Evolutionary conservation across 2,888 invertebrate species (phyloP).

Genomic region (Prosapia bicincta): DNA sequence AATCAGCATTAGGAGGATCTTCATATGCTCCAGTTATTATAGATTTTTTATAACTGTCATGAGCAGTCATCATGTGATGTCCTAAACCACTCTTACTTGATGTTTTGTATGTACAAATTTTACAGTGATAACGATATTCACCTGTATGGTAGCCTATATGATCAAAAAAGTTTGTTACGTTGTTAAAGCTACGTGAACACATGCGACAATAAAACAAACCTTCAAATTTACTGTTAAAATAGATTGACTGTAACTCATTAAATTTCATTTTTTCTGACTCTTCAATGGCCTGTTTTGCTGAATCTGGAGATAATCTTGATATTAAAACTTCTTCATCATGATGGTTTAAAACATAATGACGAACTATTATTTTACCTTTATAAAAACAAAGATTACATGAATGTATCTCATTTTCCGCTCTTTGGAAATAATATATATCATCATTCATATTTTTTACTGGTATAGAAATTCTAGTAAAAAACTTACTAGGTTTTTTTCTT

Average conservation of each 20-base stretch:
- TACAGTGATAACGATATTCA: constrained; percentile 67
- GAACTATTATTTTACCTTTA: constrained; percentile 57
- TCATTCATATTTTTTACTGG: background rate
- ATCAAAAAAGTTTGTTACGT: constrained; percentile 57
- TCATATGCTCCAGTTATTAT: background rate
- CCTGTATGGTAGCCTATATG: constrained; percentile 76
- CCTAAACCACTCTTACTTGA: constrained; percentile 28
- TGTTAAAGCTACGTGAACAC: constrained; percentile 4
- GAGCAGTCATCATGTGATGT: constrained; percentile 42
- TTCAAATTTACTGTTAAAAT: background rate
- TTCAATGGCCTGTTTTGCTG: constrained; percentile 54
- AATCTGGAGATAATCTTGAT: constrained; percentile 54
- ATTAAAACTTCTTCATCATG: constrained; percentile 61
- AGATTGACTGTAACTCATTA: background rate
- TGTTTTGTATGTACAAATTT: constrained; percentile 50
- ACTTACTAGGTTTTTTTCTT: too few relatives aligned
- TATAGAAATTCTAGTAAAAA: too few relatives aligned
- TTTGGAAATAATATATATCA: constrained; percentile 25
- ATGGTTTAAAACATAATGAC: constrained; percentile 63
- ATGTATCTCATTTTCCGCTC: background rate
- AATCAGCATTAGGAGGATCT: background rate
- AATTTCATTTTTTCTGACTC: constrained; percentile 46
- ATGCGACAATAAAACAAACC: constrained; percentile 21
- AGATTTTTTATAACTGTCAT: constrained; percentile 35
- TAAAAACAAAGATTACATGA: constrained; percentile 60